A percentile compares a stretch with the other conserved stretches of the same genome.
These are phyloP conservation scores for Sympetrum striolatum DNA, from an alignment of 2,888 invertebrate species.

Conservation along the genomic window DNA sequence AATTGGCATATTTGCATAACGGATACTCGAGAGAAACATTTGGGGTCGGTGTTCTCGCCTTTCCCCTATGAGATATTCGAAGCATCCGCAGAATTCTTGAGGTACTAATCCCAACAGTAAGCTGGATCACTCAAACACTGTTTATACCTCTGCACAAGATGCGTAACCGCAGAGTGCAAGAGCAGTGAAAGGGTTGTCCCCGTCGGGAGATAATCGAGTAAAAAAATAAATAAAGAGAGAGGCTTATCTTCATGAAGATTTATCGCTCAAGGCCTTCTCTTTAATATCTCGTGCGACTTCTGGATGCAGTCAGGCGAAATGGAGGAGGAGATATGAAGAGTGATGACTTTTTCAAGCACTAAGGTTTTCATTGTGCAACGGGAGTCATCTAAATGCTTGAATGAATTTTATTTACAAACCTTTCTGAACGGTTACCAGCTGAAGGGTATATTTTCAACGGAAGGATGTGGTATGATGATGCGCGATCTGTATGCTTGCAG, in stretches of 20 bases:
- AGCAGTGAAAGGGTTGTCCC: background rate
- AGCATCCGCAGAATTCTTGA: too few relatives aligned
- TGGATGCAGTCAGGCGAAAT: background rate
- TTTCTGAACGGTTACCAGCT: background rate
- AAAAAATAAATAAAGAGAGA: background rate
- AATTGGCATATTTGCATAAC: too few relatives aligned
- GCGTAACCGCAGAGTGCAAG: background rate
- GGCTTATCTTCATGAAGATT: background rate
- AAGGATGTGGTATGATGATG: too few relatives aligned
- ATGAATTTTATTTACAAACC: background rate
- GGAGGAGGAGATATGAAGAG: background rate
- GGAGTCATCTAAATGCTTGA: background rate
- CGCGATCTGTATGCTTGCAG: too few relatives aligned
- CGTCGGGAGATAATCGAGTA: background rate
- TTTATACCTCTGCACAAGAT: background rate
- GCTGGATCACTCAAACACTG: background rate
- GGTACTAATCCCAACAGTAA: background rate
- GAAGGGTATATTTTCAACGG: too few relatives aligned
- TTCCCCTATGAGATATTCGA: too few relatives aligned
- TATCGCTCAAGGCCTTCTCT: slow-evolving; percentile 17
- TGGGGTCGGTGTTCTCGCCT: too few relatives aligned
- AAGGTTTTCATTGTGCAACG: background rate
- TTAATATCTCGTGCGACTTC: background rate
- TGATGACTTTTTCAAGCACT: background rate
- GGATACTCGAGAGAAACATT: too few relatives aligned